phyloP scores from a whole-genome alignment of 2,113 vertebrate species.

The Orientallactaga bullata region DNA sequence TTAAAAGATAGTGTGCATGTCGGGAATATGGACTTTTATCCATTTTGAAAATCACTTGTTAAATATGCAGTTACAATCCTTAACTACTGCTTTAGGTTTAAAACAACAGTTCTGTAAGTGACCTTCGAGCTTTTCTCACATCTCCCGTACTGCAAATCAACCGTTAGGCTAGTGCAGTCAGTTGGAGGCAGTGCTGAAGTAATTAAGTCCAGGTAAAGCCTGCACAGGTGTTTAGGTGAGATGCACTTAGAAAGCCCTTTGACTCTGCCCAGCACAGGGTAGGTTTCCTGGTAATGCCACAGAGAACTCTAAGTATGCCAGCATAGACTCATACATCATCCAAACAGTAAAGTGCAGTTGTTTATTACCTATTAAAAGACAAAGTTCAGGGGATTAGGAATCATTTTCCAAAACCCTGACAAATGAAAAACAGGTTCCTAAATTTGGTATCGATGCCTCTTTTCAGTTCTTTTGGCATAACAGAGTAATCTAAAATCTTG shows the following conservation, averaged over 20 bases:
- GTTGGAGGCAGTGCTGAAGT: background rate
- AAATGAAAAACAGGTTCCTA: background rate
- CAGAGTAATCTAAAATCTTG: background rate
- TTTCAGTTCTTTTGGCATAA: background rate
- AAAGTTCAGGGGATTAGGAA: background rate
- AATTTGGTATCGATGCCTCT: background rate
- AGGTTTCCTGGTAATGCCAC: background rate
- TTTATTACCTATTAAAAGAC: background rate
- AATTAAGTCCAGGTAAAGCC: background rate
- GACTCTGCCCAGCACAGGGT: background rate
- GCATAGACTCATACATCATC: background rate
- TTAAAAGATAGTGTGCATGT: background rate
- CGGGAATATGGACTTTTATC: background rate
- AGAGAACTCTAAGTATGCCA: background rate
- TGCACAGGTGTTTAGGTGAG: background rate
- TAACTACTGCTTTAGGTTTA: slow-evolving; percentile 1
- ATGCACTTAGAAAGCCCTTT: rapidly evolving
- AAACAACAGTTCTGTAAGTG: background rate
- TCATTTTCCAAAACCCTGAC: background rate
- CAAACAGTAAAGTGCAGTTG: background rate
- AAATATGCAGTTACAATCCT: background rate
- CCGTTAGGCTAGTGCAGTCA: background rate
- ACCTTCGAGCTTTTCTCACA: slow-evolving; percentile 27
- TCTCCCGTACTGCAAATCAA: slow-evolving; percentile 44
- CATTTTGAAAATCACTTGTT: background rate